phyloP scores from a whole-genome alignment of 2,797 vertebrate species.

The Cichlasoma orientale region DNA sequence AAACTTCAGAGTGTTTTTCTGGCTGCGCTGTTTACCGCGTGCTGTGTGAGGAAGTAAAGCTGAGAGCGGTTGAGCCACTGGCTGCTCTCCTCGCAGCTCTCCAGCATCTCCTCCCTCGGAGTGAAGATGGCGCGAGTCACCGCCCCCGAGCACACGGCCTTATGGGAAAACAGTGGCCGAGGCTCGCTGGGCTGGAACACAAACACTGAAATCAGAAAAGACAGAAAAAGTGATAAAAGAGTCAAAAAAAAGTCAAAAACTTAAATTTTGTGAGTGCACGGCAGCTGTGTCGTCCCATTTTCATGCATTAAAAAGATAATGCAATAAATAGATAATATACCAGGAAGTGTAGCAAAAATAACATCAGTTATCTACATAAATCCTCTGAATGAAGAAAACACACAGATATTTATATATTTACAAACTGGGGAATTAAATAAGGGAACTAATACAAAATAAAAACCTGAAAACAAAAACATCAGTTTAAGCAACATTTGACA shows the following conservation, averaged over 20 bases:
- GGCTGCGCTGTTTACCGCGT: slow-evolving; percentile 67
- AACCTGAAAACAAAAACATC: too few relatives aligned
- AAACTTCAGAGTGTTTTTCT: neutral
- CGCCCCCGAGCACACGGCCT: slow-evolving; percentile 83
- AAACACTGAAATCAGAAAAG: slow-evolving; percentile 83
- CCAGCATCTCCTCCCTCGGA: slow-evolving; percentile 86
- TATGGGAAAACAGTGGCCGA: slow-evolving; percentile 89
- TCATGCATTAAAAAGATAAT: too few relatives aligned
- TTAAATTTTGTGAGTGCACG: accelerated
- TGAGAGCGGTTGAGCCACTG: slow-evolving; percentile 93
- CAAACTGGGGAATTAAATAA: neutral
- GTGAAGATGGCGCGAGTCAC: slow-evolving; percentile 88
- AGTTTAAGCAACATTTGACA: neutral
- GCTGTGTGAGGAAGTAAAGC: slow-evolving; percentile 88
- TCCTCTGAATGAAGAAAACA: too few relatives aligned
- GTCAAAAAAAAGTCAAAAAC: neutral
- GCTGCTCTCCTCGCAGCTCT: slow-evolving; percentile 80
- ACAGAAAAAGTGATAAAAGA: accelerated
- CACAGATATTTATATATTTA: neutral
- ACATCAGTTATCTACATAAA: too few relatives aligned
- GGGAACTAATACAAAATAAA: too few relatives aligned
- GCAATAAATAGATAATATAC: too few relatives aligned
- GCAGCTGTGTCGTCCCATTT: neutral
- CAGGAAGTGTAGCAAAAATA: too few relatives aligned
- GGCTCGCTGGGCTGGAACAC: slow-evolving; percentile 93